Percentiles rank a stretch among this genome's conserved stretches.
These are phyloP conservation scores for Cepaea hortensis DNA, from an alignment of 2,888 invertebrate genomes.

Conservation along the genomic window DNA sequence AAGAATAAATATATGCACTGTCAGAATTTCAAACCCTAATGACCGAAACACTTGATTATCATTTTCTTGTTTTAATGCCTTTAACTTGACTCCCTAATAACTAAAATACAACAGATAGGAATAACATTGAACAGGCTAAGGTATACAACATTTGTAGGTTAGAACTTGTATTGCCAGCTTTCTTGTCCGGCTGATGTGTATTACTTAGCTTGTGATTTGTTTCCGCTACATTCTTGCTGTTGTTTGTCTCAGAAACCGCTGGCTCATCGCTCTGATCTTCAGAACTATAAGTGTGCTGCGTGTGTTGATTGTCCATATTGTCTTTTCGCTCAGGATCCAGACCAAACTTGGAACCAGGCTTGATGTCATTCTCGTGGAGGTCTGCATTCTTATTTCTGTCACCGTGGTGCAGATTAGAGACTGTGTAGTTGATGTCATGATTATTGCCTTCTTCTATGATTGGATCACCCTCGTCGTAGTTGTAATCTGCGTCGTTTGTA, in stretches of 20 bases:
- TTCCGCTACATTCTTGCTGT: not conserved
- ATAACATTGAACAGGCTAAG: not conserved
- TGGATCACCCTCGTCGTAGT: not conserved
- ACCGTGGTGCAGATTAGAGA: not conserved
- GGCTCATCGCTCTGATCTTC: constrained; percentile 17
- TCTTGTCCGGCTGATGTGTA: not conserved
- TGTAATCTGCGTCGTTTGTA: not conserved
- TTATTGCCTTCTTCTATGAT: not conserved
- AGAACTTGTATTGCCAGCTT: not conserved
- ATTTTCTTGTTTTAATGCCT: not conserved
- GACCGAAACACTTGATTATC: not conserved
- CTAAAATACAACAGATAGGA: not conserved
- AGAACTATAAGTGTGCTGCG: constrained; percentile 12
- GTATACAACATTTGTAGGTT: not conserved
- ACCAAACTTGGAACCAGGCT: not conserved
- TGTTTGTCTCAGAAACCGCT: not conserved
- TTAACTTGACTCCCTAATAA: not conserved
- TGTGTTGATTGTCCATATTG: not conserved
- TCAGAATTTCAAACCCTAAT: not conserved
- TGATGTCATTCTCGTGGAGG: not conserved
- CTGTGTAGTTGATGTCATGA: constrained; percentile 1
- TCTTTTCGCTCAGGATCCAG: not conserved
- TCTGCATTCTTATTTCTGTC: not conserved
- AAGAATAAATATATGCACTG: too few relatives aligned
- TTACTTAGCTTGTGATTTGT: not conserved